phyloP scores from a whole-genome alignment of 2,113 vertebrate genomes.

The Bothrops jararaca region DNA sequence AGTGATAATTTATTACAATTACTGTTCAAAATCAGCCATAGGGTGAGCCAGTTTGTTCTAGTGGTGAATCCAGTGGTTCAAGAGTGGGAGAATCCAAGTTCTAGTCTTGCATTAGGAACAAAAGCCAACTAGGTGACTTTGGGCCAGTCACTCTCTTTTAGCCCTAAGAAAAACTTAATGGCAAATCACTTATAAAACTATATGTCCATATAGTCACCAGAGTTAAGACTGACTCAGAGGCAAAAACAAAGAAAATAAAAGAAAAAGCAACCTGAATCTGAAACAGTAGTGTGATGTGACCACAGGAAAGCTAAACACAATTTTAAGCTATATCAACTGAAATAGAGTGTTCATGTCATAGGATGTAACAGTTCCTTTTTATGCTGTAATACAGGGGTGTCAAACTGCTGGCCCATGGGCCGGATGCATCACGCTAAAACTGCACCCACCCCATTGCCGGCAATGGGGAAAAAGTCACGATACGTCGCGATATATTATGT shows the following conservation, averaged over 20 bases:
- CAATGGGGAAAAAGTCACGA: too few species aligned
- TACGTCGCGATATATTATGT: too few species aligned
- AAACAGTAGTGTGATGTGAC: neutral
- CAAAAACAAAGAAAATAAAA: too few species aligned
- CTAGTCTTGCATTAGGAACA: neutral
- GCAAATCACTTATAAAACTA: neutral
- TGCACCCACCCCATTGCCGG: too few species aligned
- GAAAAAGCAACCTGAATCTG: neutral
- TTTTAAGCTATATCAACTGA: neutral
- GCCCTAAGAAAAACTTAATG: neutral
- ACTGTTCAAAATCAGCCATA: neutral
- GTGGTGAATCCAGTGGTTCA: neutral
- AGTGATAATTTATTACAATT: neutral
- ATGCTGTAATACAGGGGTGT: neutral
- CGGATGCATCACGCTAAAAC: too few species aligned
- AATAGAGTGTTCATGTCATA: neutral
- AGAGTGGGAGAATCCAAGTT: neutral
- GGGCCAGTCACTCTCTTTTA: neutral
- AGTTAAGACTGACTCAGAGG: neutral
- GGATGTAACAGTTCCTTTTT: neutral
- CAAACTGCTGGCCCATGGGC: too few species aligned
- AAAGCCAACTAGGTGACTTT: neutral
- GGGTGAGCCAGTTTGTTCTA: neutral
- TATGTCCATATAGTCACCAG: neutral
- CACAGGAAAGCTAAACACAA: neutral